These are phyloP conservation scores for Australoheros facetus DNA, from an alignment of 2,797 vertebrate genomes.

Conservation along the genomic window DNA sequence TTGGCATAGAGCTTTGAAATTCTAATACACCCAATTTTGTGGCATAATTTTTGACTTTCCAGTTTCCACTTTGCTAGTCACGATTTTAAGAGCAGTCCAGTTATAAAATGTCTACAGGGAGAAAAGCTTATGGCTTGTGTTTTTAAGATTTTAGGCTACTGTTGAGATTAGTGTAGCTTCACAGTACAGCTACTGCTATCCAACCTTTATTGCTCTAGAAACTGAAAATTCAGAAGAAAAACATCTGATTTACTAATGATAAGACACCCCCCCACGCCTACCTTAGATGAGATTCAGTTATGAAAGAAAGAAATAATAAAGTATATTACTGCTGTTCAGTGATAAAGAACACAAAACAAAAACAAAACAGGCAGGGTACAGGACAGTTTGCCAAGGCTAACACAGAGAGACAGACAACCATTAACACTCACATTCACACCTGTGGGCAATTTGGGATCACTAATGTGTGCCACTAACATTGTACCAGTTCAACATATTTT, in stretches of 20 bases:
- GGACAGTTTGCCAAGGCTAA: too few relatives aligned
- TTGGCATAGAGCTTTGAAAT: background rate
- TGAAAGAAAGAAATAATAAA: background rate
- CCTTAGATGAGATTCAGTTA: background rate
- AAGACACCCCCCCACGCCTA: fast-evolving
- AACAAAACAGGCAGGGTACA: too few relatives aligned
- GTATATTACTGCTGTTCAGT: background rate
- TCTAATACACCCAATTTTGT: background rate
- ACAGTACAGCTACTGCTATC: background rate
- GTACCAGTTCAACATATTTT: background rate
- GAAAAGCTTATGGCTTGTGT: background rate
- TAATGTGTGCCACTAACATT: background rate
- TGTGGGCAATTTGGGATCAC: too few relatives aligned
- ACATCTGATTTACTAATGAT: background rate
- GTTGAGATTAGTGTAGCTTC: background rate
- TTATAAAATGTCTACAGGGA: background rate
- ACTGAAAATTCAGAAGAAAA: background rate
- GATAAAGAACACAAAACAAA: background rate
- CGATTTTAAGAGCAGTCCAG: background rate
- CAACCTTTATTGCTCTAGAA: background rate
- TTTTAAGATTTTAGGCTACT: background rate
- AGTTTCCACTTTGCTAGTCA: background rate
- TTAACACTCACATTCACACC: too few relatives aligned
- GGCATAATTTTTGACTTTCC: background rate
- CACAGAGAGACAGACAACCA: too few relatives aligned